Conservation (phyloP, 2,888 invertebrate genomes). For the Drosophila mimetica region DNA sequence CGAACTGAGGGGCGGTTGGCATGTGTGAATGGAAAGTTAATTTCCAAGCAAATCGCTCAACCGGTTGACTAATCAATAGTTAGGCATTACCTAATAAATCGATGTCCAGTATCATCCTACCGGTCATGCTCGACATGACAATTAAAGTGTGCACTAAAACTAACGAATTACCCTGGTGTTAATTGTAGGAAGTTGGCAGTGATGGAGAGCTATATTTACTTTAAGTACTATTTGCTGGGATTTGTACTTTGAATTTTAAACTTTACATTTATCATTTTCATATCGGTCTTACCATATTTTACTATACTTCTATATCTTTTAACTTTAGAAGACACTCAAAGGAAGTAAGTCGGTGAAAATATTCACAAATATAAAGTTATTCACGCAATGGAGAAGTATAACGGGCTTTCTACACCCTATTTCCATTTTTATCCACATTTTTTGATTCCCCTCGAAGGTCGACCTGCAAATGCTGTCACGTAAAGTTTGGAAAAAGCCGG, state of each 20-base stretch:
- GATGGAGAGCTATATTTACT: background rate
- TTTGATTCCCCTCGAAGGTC: constrained; percentile 33
- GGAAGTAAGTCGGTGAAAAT: background rate
- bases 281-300: too few species aligned
- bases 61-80: constrained; percentile 5
- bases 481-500: constrained; percentile 37
- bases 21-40: constrained; percentile 9
- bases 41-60: constrained; percentile 14
- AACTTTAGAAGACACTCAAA: background rate
- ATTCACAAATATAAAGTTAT: background rate
- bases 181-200: constrained; percentile 11
- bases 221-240: background rate
- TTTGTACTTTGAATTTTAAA: background rate
- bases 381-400: background rate
- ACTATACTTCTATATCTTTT: too few species aligned
- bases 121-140: constrained; percentile 4
- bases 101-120: constrained; percentile 3
- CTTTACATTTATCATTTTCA: too few species aligned
- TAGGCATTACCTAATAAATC: constrained; percentile 5
- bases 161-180: constrained; percentile 4
- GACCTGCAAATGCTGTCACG: constrained; percentile 41
- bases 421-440: constrained; percentile 27
- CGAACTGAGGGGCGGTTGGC: background rate
- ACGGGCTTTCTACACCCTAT: constrained; percentile 23
- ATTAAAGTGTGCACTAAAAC: constrained; percentile 2